Conservation (phyloP, 1,140 invertebrate species). For the Paramacrobiotus metropolitanus region DNA sequence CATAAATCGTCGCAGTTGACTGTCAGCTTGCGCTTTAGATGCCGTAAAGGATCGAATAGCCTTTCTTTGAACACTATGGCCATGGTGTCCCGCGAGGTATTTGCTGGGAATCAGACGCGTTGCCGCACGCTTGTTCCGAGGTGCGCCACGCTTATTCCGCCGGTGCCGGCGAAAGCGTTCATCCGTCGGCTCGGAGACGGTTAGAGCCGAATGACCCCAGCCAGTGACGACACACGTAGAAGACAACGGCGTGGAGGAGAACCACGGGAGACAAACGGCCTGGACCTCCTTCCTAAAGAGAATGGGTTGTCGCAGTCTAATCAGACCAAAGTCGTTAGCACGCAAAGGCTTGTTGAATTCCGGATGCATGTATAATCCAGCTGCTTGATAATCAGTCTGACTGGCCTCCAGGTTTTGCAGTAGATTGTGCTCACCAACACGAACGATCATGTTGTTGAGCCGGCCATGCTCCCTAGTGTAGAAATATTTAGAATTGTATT, state of each 20-base stretch:
- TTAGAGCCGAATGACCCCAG: background rate
- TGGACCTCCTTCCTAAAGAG: background rate
- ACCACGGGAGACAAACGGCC: background rate
- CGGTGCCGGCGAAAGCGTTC: background rate
- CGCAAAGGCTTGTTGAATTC: constrained; percentile 2
- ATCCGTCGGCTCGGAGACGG: background rate
- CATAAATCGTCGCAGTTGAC: background rate
- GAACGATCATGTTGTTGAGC: background rate
- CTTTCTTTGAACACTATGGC: background rate
- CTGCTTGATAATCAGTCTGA: background rate
- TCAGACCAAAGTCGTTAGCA: background rate
- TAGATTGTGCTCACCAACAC: background rate
- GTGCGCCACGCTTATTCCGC: background rate
- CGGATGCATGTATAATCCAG: background rate
- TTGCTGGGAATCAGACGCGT: background rate
- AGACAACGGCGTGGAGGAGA: background rate
- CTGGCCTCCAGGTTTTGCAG: background rate
- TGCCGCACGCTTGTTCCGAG: background rate
- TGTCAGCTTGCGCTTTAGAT: background rate
- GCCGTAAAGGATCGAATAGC: too few species aligned
- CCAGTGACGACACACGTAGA: background rate
- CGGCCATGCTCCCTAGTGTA: background rate
- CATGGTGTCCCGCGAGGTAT: background rate
- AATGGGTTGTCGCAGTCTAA: background rate
- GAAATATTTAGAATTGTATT: too few species aligned